Percentiles rank a stretch among this genome's conserved stretches.
phyloP scores from a whole-genome alignment of 2,888 invertebrate genomes.

The Andrena chrysosceles region DNA sequence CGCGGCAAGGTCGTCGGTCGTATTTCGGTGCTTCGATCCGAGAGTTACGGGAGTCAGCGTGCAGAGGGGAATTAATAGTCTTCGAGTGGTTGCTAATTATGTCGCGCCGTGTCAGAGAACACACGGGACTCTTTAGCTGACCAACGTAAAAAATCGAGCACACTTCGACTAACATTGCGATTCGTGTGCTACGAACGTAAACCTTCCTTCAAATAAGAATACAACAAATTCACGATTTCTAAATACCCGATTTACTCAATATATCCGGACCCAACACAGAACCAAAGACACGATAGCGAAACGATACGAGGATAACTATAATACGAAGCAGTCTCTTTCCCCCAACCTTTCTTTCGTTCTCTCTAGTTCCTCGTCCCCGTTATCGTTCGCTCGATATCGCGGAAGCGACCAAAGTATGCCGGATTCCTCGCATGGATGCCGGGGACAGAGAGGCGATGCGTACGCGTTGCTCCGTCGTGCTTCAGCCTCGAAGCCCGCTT shows the following conservation, averaged over 20 bases:
- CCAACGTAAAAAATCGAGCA: background rate
- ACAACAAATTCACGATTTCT: no score
- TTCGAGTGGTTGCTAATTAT: conserved; percentile 23
- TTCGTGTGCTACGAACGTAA: no score
- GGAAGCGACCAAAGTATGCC: conserved; percentile 57
- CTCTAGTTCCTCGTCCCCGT: conserved; percentile 42
- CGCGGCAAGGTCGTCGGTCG: conserved; percentile 64
- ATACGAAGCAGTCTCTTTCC: conserved; percentile 39
- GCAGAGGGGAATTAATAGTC: conserved; percentile 32
- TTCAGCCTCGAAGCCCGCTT: conserved; percentile 6
- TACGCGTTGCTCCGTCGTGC: conserved; percentile 29
- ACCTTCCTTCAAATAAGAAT: no score
- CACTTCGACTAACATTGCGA: background rate
- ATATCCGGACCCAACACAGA: background rate
- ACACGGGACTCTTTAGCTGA: background rate
- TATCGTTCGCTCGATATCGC: conserved; percentile 59
- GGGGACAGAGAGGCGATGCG: conserved; percentile 53
- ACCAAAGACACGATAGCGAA: background rate
- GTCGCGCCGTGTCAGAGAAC: conserved; percentile 7
- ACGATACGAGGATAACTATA: background rate
- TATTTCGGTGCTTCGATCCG: conserved; percentile 65
- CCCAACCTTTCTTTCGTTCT: conserved; percentile 20
- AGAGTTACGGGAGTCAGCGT: conserved; percentile 41
- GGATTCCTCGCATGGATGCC: conserved; percentile 56
- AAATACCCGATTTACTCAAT: no score